These are phyloP conservation scores for Odontamblyopus rebecca DNA, from an alignment of 2,797 vertebrate genomes.

Conservation along the genomic window DNA sequence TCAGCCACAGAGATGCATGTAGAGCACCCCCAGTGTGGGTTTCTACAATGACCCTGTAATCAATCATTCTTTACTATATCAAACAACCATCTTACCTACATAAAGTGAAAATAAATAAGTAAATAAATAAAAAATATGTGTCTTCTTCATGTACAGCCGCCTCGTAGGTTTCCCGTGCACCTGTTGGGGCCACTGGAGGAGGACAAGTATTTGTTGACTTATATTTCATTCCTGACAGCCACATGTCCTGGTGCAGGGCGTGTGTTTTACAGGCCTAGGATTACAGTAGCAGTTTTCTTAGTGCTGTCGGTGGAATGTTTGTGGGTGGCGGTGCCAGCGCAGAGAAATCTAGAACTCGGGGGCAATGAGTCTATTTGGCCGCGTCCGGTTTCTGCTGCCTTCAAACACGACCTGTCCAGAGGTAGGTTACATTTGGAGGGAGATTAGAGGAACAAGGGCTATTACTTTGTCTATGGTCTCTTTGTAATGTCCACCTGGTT, in stretches of 20 bases:
- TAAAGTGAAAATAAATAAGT: background rate
- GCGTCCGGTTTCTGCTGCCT: constrained; percentile 35
- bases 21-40: no score
- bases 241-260: constrained; percentile 30
- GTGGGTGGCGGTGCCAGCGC: constrained; percentile 36
- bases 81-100: no score
- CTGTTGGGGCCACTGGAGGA: constrained; percentile 19
- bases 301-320: constrained; percentile 54
- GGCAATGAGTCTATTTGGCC: constrained; percentile 65
- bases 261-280: constrained; percentile 34
- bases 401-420: constrained; percentile 36
- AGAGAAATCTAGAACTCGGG: constrained; percentile 54
- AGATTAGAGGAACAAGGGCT: background rate
- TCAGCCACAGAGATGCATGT: no score
- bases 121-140: background rate
- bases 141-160: background rate
- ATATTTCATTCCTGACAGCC: constrained; percentile 35
- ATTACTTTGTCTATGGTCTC: background rate
- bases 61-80: no score
- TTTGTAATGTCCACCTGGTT: background rate
- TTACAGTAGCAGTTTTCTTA: constrained; percentile 61
- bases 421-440: constrained; percentile 13
- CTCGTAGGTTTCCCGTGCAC: constrained; percentile 13
- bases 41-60: no score
- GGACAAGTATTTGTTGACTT: constrained; percentile 38